Evolutionary conservation across 2,113 vertebrate species (phyloP), one percentile per base, ranked within the genome.

Genomic region (Phalacrocorax pelagicus): DNA sequence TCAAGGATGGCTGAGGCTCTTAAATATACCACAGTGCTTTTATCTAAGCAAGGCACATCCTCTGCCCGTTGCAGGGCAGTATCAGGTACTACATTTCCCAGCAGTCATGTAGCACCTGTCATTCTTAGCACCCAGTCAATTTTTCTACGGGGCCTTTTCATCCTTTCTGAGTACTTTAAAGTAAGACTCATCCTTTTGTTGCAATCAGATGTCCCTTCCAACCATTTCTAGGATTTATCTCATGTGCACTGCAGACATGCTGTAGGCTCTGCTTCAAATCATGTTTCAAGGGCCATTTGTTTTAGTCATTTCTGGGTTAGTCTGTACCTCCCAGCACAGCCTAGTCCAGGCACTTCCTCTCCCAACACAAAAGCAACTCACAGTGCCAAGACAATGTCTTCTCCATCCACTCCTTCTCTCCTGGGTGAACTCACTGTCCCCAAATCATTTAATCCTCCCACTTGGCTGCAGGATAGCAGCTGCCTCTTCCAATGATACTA

Each of bases 201-300:
- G 78, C 74, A 85, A 44, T 54, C 86, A 75, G 75, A 91, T 1
- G 0, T 92, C 16, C 55, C 61, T 90, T 88, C 87, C 87, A 93
- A 32, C 81, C 58, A 62, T 91, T 91, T 96, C 92, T 94, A 96
- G 96, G 70, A 94, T 96, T 96, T 90, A 91, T 93, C 87, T 91
- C 49, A 36, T 82, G 71, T 81, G 87, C 15, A 2, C 63, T 88
- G 79, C 80, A 95, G 82, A 86, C 1, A 0, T 81, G 54, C 84
- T 86, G 32, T n/a, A 81, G 95, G 86, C 94, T 81, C 32, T 91
- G 57, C 83, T 96, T 93, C 94, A 96, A 90, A 88, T 88, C 51
- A 8, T 62, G 94, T 90, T 97, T 97, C 81, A 96, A 88, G 90
- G 54, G 77, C 70, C 91, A 87, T 96, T 96, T 97, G 81, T 85